Percentiles rank a stretch among this genome's conserved stretches.
These are phyloP conservation scores for Listrodromus nycthemerus DNA, from an alignment of 2,888 invertebrate species.

Conservation along the genomic window DNA sequence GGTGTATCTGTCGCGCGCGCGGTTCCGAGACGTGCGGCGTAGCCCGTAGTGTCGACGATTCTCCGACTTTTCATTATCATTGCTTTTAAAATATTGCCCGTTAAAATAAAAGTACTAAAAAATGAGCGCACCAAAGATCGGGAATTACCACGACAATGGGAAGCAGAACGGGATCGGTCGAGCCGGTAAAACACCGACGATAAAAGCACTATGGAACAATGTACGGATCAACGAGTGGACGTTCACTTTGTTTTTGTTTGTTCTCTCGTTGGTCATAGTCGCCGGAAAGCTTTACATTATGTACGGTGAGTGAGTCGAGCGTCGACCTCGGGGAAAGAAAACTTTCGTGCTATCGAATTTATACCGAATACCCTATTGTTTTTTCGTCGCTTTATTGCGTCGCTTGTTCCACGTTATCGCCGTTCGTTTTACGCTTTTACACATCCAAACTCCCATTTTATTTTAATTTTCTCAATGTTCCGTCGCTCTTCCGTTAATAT, in stretches of 20 bases:
- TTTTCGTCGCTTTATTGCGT: not conserved
- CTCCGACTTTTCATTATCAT: not conserved
- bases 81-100: not conserved
- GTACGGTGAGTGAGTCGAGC: slow-evolving; percentile 72
- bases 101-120: not conserved
- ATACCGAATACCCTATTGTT: not conserved
- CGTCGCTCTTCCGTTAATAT: too few species aligned
- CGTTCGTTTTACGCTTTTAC: not conserved
- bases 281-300: slow-evolving; percentile 75
- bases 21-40: not conserved
- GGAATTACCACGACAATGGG: slow-evolving; percentile 27
- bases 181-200: slow-evolving; percentile 2
- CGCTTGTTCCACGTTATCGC: not conserved
- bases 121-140: slow-evolving; percentile 19
- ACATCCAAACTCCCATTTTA: not conserved
- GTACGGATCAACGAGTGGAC: slow-evolving; percentile 76
- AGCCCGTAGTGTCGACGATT: not conserved
- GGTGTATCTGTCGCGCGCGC: slow-evolving; percentile 41
- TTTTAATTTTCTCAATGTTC: not conserved
- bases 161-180: slow-evolving; percentile 43
- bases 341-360: not conserved
- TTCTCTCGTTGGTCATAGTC: slow-evolving; percentile 74
- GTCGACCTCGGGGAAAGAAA: not conserved
- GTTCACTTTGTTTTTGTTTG: slow-evolving; percentile 74
- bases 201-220: slow-evolving; percentile 66